Percentiles rank a stretch among this genome's conserved stretches.
These are phyloP conservation scores for Leucophora obtusa DNA, from an alignment of 2,888 invertebrate species.

Conservation along the genomic window DNA sequence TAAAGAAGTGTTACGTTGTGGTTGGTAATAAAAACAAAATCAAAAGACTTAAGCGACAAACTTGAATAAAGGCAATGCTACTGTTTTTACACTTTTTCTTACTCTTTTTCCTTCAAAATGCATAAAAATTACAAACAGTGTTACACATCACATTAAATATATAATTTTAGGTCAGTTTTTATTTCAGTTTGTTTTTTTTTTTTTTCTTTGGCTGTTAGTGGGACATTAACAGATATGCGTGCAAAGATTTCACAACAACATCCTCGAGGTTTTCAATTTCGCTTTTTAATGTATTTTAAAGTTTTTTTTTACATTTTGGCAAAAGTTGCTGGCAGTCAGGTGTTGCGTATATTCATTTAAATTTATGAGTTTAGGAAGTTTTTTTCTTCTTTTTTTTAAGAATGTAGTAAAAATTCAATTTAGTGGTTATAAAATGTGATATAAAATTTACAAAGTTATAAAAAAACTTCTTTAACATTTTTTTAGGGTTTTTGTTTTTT, in stretches of 20 bases:
- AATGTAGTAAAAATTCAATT: background rate
- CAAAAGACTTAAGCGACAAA: conserved; percentile 62
- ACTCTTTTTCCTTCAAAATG: conserved; percentile 1
- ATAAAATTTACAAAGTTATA: background rate
- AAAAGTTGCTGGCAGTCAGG: conserved; percentile 49
- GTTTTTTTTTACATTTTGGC: conserved; percentile 3
- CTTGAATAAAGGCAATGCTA: conserved; percentile 38
- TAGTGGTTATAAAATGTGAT: conserved; percentile 66
- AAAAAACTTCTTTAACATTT: too few relatives aligned
- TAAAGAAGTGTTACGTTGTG: conserved; percentile 25
- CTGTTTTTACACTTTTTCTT: conserved; percentile 13
- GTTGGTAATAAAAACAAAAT: conserved; percentile 41
- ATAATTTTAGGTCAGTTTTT: conserved; percentile 60
- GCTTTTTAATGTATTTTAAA: conserved; percentile 35
- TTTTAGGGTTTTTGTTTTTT: background rate
- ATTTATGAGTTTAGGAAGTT: conserved; percentile 59
- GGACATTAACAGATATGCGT: conserved; percentile 57
- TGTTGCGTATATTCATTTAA: conserved; percentile 46
- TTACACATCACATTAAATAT: conserved; percentile 57
- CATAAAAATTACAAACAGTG: conserved; percentile 40
- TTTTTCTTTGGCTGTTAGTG: background rate
- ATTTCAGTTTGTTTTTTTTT: background rate
- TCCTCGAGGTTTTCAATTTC: conserved; percentile 61
- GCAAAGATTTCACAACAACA: conserved; percentile 59
- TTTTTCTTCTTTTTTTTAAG: background rate